phyloP scores from a whole-genome alignment of 37 sponge, comb jelly and placozoan genomes.

The Lycopodina hypogea region DNA sequence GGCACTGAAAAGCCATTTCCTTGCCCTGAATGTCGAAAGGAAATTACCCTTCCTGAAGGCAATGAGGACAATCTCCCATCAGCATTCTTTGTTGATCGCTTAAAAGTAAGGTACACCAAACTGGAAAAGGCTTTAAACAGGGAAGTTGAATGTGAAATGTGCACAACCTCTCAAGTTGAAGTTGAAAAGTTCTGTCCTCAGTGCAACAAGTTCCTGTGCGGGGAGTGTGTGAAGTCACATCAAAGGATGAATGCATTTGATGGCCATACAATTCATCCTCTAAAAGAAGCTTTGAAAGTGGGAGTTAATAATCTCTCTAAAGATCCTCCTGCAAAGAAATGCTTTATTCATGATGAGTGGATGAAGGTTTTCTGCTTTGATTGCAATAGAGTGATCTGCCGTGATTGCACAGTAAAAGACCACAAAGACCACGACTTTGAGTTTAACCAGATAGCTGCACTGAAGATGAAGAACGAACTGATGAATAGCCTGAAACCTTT shows the following conservation, averaged over 20 bases:
- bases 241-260: slow-evolving; percentile 12
- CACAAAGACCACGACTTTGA: slow-evolving; percentile 32
- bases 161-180: slow-evolving; percentile 7
- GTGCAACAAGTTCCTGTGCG: slow-evolving; percentile 35
- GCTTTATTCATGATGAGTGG: slow-evolving; percentile 20
- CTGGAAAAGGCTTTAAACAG: slow-evolving; percentile 20
- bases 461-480: slow-evolving; percentile 14
- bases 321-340: neutral
- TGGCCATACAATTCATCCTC: slow-evolving; percentile 11
- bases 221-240: slow-evolving; percentile 25
- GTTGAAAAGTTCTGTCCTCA: slow-evolving; percentile 31
- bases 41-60: slow-evolving; percentile 13
- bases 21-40: slow-evolving; percentile 38
- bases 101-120: slow-evolving; percentile 30
- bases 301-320: slow-evolving; percentile 16
- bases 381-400: slow-evolving; percentile 37
- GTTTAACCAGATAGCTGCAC: slow-evolving; percentile 25
- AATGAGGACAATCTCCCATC: slow-evolving; percentile 10
- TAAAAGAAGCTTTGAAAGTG: slow-evolving; percentile 14
- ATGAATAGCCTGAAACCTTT: neutral
- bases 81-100: slow-evolving; percentile 38
- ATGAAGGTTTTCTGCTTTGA: slow-evolving; percentile 41
- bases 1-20: slow-evolving; percentile 18
- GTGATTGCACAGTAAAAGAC: slow-evolving; percentile 25
- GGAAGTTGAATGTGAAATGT: slow-evolving; percentile 29